Conservation (phyloP, 37 sponge, comb jelly and placozoan species). For the Beroe forskalii region DNA sequence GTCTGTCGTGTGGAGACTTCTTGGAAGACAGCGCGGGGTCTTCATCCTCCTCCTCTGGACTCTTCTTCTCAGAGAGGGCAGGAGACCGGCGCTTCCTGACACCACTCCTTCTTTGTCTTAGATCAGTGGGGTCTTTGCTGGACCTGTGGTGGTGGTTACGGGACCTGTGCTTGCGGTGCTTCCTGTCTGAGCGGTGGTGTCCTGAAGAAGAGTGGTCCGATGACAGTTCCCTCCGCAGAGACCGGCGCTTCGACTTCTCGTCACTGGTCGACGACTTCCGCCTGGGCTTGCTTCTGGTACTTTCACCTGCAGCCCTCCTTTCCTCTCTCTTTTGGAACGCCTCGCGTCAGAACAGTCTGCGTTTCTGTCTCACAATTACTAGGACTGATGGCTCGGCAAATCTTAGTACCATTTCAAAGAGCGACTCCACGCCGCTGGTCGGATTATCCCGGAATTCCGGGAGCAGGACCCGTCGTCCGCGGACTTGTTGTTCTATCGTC, state of each 20-base stretch:
- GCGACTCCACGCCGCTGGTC: background rate
- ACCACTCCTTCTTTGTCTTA: too few species aligned
- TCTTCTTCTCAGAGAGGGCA: background rate
- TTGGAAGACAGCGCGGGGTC: background rate
- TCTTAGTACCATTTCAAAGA: background rate
- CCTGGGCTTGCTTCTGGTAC: background rate
- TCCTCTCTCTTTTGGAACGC: background rate
- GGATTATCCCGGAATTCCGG: background rate
- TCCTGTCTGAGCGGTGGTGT: background rate
- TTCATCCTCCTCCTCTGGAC: background rate
- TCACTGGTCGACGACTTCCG: background rate
- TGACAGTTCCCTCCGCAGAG: background rate
- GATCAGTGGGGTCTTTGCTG: background rate
- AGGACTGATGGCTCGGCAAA: background rate
- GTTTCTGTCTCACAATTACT: background rate
- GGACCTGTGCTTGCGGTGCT: background rate
- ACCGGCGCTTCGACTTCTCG: background rate
- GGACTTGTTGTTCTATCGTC: background rate
- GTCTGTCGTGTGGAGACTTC: conserved; percentile 20
- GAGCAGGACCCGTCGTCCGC: background rate
- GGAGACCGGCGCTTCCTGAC: background rate
- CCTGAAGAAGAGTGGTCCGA: background rate
- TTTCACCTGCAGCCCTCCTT: background rate
- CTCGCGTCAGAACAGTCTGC: background rate
- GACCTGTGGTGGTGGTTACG: background rate